Evolutionary conservation across 2,113 vertebrate species (phyloP).

Genomic region (Chascanopsetta lugubris): DNA sequence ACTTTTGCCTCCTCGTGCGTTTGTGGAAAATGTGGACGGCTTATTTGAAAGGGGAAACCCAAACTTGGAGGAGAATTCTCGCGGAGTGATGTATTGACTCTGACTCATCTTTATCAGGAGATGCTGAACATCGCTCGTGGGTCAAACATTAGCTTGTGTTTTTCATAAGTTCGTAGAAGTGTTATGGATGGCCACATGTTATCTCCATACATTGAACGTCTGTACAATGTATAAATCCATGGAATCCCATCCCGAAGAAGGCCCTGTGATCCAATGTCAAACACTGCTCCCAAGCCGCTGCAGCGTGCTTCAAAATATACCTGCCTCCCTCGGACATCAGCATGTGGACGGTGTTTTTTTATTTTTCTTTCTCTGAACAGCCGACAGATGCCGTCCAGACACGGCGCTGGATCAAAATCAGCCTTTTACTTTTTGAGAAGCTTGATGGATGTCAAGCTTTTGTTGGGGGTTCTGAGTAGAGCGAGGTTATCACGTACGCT

Average conservation of each 20-base stretch:
- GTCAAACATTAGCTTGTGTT: neutral
- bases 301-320: neutral
- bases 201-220: neutral
- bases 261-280: no score
- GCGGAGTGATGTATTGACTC: slow-evolving; percentile 18
- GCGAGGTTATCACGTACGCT: neutral
- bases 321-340: neutral
- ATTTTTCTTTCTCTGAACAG: neutral
- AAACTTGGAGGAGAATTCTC: slow-evolving; percentile 28
- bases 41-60: slow-evolving; percentile 46
- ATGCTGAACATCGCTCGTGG: slow-evolving; percentile 7
- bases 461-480: neutral
- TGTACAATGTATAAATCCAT: neutral
- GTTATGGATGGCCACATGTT: neutral
- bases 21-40: slow-evolving; percentile 56
- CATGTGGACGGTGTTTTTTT: neutral
- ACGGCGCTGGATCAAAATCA: neutral
- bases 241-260: no score
- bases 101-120: slow-evolving; percentile 24
- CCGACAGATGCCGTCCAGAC: slow-evolving; percentile 1
- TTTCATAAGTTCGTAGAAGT: neutral
- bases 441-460: neutral
- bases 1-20: slow-evolving; percentile 25
- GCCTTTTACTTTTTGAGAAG: neutral
- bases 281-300: no score